Conservation (phyloP, 2,888 invertebrate genomes). For the Ametastegia equiseti region DNA sequence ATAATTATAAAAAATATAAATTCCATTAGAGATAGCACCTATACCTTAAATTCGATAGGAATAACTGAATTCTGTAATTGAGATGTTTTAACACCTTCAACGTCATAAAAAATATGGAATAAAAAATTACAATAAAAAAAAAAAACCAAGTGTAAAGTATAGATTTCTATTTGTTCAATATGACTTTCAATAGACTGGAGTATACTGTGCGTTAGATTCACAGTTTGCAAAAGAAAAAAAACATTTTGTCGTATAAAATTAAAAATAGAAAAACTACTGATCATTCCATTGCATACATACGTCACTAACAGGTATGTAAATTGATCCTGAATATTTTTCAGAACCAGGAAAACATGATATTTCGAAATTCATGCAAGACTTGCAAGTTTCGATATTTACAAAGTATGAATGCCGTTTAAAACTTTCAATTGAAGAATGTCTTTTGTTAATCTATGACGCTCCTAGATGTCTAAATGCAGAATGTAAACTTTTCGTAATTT, state of each 20-base stretch:
- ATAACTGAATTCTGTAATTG: slow-evolving; percentile 16
- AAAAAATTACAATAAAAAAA: background rate
- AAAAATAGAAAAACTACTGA: background rate
- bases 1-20: slow-evolving; percentile 42
- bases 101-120: too few relatives aligned
- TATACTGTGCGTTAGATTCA: background rate
- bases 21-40: slow-evolving; percentile 33
- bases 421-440: background rate
- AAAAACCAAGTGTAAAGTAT: background rate
- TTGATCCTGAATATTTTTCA: background rate
- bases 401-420: background rate
- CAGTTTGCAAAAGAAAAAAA: background rate
- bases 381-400: background rate
- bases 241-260: slow-evolving; percentile 36
- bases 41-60: slow-evolving; percentile 33
- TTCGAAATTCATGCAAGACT: background rate
- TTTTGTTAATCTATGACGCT: background rate
- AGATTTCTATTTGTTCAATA: background rate
- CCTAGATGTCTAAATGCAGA: background rate
- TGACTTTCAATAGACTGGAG: background rate
- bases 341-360: slow-evolving; percentile 24
- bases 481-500: background rate
- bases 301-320: background rate
- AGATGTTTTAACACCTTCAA: slow-evolving; percentile 10
- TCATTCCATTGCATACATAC: background rate